Conservation (phyloP, 1,140 invertebrate species). For the Cydia pomonella region DNA sequence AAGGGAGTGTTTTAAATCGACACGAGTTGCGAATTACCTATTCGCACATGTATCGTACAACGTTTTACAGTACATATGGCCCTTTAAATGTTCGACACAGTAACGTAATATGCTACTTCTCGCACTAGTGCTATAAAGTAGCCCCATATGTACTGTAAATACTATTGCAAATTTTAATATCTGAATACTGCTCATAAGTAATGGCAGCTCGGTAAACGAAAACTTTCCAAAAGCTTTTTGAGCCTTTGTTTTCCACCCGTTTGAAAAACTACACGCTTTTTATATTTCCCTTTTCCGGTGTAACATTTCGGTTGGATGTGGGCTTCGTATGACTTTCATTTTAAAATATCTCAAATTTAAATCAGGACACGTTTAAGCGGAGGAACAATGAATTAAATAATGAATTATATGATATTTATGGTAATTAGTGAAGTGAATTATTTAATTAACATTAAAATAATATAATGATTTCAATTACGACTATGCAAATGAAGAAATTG, state of each 20-base stretch:
- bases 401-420: background rate
- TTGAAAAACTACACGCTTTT: conserved; percentile 16
- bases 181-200: background rate
- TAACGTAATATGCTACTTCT: too few relatives aligned
- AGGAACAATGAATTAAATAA: background rate
- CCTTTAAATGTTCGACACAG: too few relatives aligned
- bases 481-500: background rate
- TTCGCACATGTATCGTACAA: too few relatives aligned
- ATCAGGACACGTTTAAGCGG: background rate
- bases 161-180: too few relatives aligned
- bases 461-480: background rate
- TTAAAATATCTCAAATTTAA: background rate
- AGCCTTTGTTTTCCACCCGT: background rate
- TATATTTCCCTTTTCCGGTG: background rate
- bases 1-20: too few relatives aligned
- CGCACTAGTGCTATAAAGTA: too few relatives aligned
- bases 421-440: background rate
- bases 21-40: too few relatives aligned
- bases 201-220: background rate
- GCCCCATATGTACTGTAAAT: too few relatives aligned
- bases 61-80: too few relatives aligned
- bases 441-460: background rate
- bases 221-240: conserved; percentile 2
- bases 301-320: background rate
- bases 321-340: background rate